Evolutionary conservation across 2,888 invertebrate genomes (phyloP).

Genomic region (Archips crataeganus): DNA sequence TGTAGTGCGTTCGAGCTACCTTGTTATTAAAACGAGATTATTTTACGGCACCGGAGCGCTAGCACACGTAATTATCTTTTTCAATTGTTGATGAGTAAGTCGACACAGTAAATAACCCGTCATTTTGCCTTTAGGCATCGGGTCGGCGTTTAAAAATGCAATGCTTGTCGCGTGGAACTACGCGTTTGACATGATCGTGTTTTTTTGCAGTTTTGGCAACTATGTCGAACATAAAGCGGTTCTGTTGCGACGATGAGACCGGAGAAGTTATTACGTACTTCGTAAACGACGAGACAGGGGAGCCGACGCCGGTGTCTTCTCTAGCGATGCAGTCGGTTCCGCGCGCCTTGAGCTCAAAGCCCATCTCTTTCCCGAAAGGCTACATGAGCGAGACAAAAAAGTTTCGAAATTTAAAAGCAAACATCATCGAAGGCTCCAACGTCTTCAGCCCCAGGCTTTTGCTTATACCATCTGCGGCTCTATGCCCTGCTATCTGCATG

Average conservation of each 20-base stretch:
- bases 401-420: conserved; percentile 67
- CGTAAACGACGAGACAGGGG: conserved; percentile 84
- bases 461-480: conserved; percentile 86
- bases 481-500: conserved; percentile 84
- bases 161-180: neutral
- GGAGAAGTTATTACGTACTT: conserved; percentile 77
- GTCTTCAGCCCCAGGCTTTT: conserved; percentile 80
- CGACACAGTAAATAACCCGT: neutral
- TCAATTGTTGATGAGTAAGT: neutral
- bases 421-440: conserved; percentile 72
- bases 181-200: neutral
- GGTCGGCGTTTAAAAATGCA: neutral
- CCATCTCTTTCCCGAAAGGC: conserved; percentile 62
- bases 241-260: conserved; percentile 80
- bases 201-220: conserved; percentile 24
- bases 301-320: conserved; percentile 51
- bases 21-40: neutral
- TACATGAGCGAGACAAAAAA: conserved; percentile 67
- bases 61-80: neutral
- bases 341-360: conserved; percentile 45
- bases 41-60: neutral
- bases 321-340: conserved; percentile 38
- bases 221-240: conserved; percentile 55
- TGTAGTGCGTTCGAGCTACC: neutral
- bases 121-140: neutral